Evolutionary conservation across 2,113 vertebrate genomes (phyloP).

Genomic region (Myrmecobius fasciatus): DNA sequence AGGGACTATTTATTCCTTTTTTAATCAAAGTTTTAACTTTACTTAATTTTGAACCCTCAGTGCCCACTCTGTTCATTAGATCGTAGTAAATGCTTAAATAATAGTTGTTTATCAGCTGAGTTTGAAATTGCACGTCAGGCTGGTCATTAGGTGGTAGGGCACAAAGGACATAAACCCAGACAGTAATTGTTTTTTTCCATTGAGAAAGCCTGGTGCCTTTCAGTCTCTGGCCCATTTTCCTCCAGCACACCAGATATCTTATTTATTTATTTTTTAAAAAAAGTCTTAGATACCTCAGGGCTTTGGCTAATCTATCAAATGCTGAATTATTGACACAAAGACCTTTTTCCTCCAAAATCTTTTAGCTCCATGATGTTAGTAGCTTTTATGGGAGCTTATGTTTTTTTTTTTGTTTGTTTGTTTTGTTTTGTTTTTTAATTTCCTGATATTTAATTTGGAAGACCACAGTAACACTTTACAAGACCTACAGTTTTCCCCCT

Average conservation of each 20-base stretch:
- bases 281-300: neutral
- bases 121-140: neutral
- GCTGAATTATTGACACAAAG: neutral
- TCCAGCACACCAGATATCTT: slow-evolving; percentile 6
- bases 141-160: neutral
- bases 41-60: neutral
- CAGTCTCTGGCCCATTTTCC: neutral
- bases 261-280: slow-evolving; percentile 8
- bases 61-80: neutral
- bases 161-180: neutral
- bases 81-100: neutral
- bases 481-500: neutral
- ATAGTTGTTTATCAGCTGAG: neutral
- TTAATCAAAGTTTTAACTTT: neutral
- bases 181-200: slow-evolving; percentile 21
- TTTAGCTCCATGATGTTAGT: too few relatives aligned
- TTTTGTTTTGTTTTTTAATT: neutral
- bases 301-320: neutral
- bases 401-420: neutral
- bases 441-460: neutral
- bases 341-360: neutral
- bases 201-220: slow-evolving; percentile 10
- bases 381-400: neutral
- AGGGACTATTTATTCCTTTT: neutral
- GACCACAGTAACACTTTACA: neutral